Conservation (phyloP, 2,113 vertebrate species). For the Pedetes capensis region DNA sequence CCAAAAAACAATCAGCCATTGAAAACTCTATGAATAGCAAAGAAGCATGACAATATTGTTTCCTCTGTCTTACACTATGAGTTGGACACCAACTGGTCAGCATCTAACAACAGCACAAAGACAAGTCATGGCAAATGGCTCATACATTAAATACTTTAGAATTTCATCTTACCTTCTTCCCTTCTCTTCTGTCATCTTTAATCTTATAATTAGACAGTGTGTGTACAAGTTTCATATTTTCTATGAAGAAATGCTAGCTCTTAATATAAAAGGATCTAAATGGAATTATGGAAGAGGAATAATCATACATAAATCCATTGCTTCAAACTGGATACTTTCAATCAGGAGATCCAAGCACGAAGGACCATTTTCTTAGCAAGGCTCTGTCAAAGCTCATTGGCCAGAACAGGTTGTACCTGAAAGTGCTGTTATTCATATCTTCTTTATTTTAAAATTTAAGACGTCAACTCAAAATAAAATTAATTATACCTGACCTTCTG, state of each 20-base stretch:
- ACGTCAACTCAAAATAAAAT: not conserved
- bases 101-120: too few species aligned
- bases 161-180: not conserved
- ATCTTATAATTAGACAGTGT: not conserved
- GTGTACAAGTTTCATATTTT: not conserved
- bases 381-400: not conserved
- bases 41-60: too few species aligned
- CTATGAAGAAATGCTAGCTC: not conserved
- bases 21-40: too few species aligned
- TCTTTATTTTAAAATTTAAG: not conserved
- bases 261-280: not conserved
- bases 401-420: not conserved
- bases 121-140: not conserved
- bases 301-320: not conserved
- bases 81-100: too few species aligned
- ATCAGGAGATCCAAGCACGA: not conserved
- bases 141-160: not conserved
- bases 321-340: not conserved
- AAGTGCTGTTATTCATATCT: not conserved
- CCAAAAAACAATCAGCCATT: too few species aligned
- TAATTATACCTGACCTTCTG: not conserved
- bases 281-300: not conserved
- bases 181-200: not conserved
- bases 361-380: not conserved
- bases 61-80: too few species aligned